Evolutionary conservation across 2,113 vertebrate species (phyloP), one percentile per base, ranked within the genome.

Genomic region (Chaetorhynchus papuensis): DNA sequence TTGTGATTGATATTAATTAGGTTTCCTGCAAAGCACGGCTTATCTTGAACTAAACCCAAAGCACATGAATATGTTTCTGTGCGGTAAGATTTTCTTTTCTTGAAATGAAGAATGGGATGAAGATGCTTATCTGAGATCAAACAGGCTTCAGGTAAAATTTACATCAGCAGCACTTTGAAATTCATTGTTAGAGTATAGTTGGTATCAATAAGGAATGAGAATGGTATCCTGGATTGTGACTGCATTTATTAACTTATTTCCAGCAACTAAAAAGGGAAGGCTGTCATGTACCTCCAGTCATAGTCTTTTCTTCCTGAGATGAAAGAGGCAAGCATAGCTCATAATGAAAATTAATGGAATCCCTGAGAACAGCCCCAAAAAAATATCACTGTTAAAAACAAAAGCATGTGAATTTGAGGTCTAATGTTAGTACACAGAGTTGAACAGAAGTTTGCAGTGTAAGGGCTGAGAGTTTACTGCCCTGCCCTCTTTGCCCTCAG

Each of bases 1-100:
- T 94, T 94, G 84, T 97, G 97, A 97, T 96, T 98, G 97, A 96
- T 98, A 98, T 98, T 98, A 98, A 98, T 98, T 98, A 98, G 96
- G 78, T 96, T 97, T 98, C 96, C 92, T 96, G 97, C 95, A 97
- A 96, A 95, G 96, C 89, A 82, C 7, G 0, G 96, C 97, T 98
- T 98, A 98, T 98, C 97, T 98, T 96, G 80, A 91, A 94, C 94
- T 94, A 95, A 97, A 98, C 97, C 96, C 94, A 96, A 97, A 96
- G 97, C 88, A 95, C 93, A 97, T 95, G 97, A 97, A 97, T 97
- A 97, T 79, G 89, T 97, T 97, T 94, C 95, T n/a, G 8, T 83
- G 94, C 45, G 0, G 80, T 92, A 85, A 95, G 93, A 93, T 94
- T 97, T 96, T 95, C 90, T 95, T 97, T 97, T 96, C 90, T 97